phyloP scores from a whole-genome alignment of 2,113 vertebrate genomes.

The Phyllopteryx taeniolatus region DNA sequence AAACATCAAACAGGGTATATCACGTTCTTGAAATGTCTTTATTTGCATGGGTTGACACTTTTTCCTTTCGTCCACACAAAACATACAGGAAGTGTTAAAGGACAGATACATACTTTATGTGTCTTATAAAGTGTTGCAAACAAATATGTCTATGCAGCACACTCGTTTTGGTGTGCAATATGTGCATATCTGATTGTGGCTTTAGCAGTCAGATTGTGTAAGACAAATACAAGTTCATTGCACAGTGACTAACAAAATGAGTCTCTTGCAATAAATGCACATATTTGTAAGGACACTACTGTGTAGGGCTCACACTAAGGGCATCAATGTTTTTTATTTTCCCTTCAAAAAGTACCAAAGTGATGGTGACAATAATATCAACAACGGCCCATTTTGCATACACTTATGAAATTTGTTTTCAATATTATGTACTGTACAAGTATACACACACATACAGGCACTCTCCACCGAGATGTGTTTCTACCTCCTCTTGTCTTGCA shows the following conservation, averaged over 20 bases:
- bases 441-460: constrained; percentile 29
- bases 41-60: constrained; percentile 1
- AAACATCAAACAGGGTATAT: constrained; percentile 44
- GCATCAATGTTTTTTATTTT: constrained; percentile 24
- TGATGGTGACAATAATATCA: constrained; percentile 33
- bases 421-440: constrained; percentile 18
- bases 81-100: neutral
- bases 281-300: neutral
- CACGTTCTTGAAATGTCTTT: neutral
- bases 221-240: constrained; percentile 39
- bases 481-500: constrained; percentile 63
- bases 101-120: neutral
- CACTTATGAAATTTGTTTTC: constrained; percentile 37
- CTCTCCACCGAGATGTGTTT: constrained; percentile 61
- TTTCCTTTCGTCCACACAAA: neutral
- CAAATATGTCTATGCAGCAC: constrained; percentile 22
- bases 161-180: neutral
- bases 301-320: neutral
- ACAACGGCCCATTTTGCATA: constrained; percentile 48
- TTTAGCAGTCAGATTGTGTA: constrained; percentile 26
- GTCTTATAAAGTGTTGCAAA: constrained; percentile 1
- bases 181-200: constrained; percentile 21
- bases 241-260: constrained; percentile 34
- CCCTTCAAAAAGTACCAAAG: constrained; percentile 32
- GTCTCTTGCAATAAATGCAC: constrained; percentile 61